Conservation (phyloP, 1,140 invertebrate genomes). For the Vanessa atalanta region DNA sequence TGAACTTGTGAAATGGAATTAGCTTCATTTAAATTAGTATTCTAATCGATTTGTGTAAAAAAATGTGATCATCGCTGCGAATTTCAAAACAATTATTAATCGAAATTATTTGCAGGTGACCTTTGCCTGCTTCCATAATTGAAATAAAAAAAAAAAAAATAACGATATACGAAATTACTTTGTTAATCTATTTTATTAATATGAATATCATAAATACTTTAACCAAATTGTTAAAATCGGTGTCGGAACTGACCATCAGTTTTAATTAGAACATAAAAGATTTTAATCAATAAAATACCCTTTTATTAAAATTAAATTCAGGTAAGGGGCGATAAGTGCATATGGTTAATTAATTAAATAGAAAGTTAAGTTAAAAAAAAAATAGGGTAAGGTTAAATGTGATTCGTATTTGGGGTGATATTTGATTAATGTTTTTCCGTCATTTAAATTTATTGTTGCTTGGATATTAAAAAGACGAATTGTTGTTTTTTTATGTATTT, state of each 20-base stretch:
- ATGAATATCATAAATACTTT: too few relatives aligned
- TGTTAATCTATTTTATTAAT: too few relatives aligned
- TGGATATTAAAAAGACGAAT: background rate
- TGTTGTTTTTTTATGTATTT: background rate
- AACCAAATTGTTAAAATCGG: background rate
- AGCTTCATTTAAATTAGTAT: too few relatives aligned
- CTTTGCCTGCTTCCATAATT: background rate
- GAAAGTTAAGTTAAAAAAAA: slow-evolving; percentile 5
- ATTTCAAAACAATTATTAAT: too few relatives aligned
- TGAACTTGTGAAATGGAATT: too few relatives aligned
- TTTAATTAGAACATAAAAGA: slow-evolving; percentile 26
- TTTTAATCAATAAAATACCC: slow-evolving; percentile 31
- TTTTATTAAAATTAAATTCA: slow-evolving; percentile 33
- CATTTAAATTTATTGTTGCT: background rate
- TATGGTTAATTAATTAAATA: slow-evolving; percentile 35
- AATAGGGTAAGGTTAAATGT: slow-evolving; percentile 1
- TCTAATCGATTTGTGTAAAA: too few relatives aligned
- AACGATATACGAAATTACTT: too few relatives aligned
- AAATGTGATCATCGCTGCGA: too few relatives aligned
- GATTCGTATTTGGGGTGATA: background rate
- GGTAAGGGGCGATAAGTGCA: slow-evolving; percentile 33
- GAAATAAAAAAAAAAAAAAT: background rate
- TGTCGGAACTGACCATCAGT: slow-evolving; percentile 6
- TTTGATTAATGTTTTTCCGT: too few relatives aligned
- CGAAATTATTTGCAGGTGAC: too few relatives aligned